Conservation (phyloP, 1,140 invertebrate genomes). For the Drosophila kohkoa region DNA sequence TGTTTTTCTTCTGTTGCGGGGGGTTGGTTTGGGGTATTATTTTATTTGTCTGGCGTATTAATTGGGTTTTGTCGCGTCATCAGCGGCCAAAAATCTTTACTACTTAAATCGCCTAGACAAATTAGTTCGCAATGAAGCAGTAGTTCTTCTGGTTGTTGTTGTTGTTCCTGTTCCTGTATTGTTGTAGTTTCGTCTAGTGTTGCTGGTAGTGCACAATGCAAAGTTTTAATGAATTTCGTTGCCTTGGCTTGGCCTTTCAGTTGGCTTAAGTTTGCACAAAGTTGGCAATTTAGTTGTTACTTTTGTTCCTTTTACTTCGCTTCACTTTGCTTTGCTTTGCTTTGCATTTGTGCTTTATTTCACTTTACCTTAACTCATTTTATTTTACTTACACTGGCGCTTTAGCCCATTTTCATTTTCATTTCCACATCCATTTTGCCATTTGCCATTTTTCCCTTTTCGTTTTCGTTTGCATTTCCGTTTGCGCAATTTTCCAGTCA, state of each 20-base stretch:
- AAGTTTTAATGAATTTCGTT: constrained; percentile 80
- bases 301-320: constrained; percentile 54
- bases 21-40: constrained; percentile 25
- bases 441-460: constrained; percentile 8
- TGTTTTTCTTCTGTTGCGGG: background rate
- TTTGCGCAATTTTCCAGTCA: constrained; percentile 65
- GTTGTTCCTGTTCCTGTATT: background rate
- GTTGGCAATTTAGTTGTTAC: constrained; percentile 58
- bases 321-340: constrained; percentile 37
- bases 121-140: constrained; percentile 76
- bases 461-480: constrained; percentile 17
- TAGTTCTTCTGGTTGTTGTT: constrained; percentile 19
- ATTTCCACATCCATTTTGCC: constrained; percentile 26
- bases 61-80: constrained; percentile 82
- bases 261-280: constrained; percentile 69
- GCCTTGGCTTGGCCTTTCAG: constrained; percentile 58
- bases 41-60: constrained; percentile 83
- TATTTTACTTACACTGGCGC: constrained; percentile 24
- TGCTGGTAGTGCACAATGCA: constrained; percentile 58
- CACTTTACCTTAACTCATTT: constrained; percentile 17
- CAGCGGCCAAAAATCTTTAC: constrained; percentile 68
- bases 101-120: constrained; percentile 70
- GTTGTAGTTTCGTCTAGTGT: background rate
- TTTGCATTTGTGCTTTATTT: constrained; percentile 59
- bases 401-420: constrained; percentile 2